A percentile compares a stretch with the other conserved stretches of the same genome.
Conservation (phyloP, 2,888 invertebrate genomes). For the Dryadula phaetusa region DNA sequence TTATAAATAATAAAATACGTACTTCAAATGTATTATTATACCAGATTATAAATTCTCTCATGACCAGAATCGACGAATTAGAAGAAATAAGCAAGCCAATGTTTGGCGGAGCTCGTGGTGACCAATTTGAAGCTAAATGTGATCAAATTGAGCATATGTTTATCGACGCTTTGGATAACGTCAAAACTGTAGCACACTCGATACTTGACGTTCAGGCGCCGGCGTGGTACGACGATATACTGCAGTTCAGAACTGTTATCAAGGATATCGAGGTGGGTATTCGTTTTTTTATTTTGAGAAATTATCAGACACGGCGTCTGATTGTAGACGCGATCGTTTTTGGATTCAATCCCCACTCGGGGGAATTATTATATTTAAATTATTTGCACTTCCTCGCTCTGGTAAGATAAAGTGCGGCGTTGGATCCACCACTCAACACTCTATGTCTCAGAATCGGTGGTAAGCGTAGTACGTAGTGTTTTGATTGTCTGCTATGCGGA, state of each 20-base stretch:
- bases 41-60: not conserved
- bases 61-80: conserved; percentile 87
- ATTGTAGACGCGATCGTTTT: too few species aligned
- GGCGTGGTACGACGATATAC: conserved; percentile 92
- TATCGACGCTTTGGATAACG: conserved; percentile 83
- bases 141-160: conserved; percentile 91
- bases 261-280: conserved; percentile 85
- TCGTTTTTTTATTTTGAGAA: not conserved
- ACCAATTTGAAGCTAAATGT: conserved; percentile 87
- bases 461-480: too few species aligned
- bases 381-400: too few species aligned
- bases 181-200: conserved; percentile 85
- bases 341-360: too few species aligned
- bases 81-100: conserved; percentile 87
- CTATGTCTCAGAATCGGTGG: too few species aligned
- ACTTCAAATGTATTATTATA: not conserved
- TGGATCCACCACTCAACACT: too few species aligned
- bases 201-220: conserved; percentile 92
- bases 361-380: too few species aligned
- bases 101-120: conserved; percentile 90
- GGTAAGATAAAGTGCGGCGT: too few species aligned
- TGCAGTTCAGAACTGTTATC: conserved; percentile 84
- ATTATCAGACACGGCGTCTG: too few species aligned
- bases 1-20: too few species aligned
- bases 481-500: too few species aligned